A percentile compares a stretch with the other conserved stretches of the same genome.
Conservation (phyloP, 2,888 invertebrate species). For the Callimorpha dominula region DNA sequence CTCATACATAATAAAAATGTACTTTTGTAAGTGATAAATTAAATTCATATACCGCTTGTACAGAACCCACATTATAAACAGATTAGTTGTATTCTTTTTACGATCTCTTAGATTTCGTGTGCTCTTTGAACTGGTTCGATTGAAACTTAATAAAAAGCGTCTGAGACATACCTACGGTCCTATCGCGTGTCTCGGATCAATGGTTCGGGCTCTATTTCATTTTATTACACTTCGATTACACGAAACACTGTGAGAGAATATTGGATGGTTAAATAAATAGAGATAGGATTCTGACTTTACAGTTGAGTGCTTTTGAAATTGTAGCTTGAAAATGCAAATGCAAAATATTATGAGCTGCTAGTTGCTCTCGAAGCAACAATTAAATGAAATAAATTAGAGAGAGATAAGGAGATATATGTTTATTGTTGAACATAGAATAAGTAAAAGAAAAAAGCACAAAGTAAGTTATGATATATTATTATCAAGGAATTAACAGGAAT, state of each 20-base stretch:
- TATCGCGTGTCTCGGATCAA: conserved; percentile 74
- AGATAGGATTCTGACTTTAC: conserved; percentile 22
- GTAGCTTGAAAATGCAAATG: conserved; percentile 12
- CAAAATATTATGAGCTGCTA: not conserved
- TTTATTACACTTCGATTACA: conserved; percentile 61
- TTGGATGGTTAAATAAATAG: conserved; percentile 32
- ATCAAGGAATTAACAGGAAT: too few species aligned
- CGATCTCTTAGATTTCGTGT: conserved; percentile 70
- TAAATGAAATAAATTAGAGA: too few species aligned
- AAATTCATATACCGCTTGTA: conserved; percentile 29
- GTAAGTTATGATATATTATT: too few species aligned
- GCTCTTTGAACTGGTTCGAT: conserved; percentile 82
- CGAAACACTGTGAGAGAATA: conserved; percentile 35
- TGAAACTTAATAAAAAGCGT: conserved; percentile 72
- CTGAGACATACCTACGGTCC: conserved; percentile 64
- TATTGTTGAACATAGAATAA: too few species aligned
- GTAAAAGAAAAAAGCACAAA: too few species aligned
- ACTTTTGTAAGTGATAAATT: not conserved
- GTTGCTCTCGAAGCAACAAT: too few species aligned
- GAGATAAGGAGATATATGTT: too few species aligned
- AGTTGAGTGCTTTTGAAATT: conserved; percentile 24
- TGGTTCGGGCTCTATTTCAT: conserved; percentile 69
- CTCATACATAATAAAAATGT: not conserved
- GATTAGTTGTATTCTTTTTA: conserved; percentile 58
- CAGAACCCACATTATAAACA: conserved; percentile 47